phyloP scores from a whole-genome alignment of 2,888 invertebrate genomes.

The Ariolimax columbianus region DNA sequence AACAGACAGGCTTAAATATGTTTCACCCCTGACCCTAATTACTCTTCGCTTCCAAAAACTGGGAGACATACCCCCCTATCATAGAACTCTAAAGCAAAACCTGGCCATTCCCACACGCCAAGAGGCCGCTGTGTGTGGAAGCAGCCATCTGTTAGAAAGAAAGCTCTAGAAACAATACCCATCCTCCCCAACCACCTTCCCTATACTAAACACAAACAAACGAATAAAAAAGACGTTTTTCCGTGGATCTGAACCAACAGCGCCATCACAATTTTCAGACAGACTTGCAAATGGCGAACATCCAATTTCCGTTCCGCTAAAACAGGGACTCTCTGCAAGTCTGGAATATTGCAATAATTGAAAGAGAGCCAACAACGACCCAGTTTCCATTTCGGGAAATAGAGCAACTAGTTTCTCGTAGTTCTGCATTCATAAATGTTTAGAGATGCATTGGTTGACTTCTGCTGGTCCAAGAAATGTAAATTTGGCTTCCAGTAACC shows the following conservation, averaged over 20 bases:
- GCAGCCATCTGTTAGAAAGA: too few relatives aligned
- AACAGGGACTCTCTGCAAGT: not conserved
- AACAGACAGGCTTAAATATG: too few relatives aligned
- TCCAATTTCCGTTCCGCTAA: constrained; percentile 38
- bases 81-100: too few relatives aligned
- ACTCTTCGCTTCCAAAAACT: too few relatives aligned
- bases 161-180: too few relatives aligned
- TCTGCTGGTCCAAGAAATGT: not conserved
- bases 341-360: constrained; percentile 42
- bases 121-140: too few relatives aligned
- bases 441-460: constrained; percentile 17
- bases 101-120: too few relatives aligned
- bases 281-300: constrained; percentile 40
- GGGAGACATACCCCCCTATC: too few relatives aligned
- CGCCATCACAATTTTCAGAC: constrained; percentile 24
- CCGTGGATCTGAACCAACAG: not conserved
- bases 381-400: not conserved
- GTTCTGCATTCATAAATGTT: constrained; percentile 27
- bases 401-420: not conserved
- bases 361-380: constrained; percentile 2
- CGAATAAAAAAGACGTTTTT: not conserved
- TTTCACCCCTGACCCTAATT: too few relatives aligned
- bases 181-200: too few relatives aligned
- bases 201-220: too few relatives aligned
- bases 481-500: constrained; percentile 8